These are phyloP conservation scores for Drosophila yooni DNA, from an alignment of 2,888 invertebrate genomes.

Conservation along the genomic window DNA sequence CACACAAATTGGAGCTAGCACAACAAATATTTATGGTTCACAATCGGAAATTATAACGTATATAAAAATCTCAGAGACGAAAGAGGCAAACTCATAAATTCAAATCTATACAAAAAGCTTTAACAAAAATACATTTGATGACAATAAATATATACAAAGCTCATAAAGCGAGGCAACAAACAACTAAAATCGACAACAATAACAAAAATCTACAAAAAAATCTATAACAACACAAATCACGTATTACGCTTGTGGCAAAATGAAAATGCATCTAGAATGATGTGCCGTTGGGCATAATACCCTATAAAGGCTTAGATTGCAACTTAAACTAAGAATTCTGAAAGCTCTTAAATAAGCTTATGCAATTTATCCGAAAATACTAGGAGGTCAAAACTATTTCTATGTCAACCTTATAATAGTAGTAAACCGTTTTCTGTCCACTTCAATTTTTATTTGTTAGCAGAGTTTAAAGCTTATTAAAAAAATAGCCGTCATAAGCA, in stretches of 20 bases:
- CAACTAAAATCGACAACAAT: background rate
- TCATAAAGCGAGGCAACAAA: constrained; percentile 40
- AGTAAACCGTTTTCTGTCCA: fast-evolving
- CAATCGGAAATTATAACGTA: constrained; percentile 57
- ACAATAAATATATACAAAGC: constrained; percentile 50
- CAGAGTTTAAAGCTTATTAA: background rate
- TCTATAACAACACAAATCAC: constrained; percentile 26
- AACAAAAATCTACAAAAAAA: background rate
- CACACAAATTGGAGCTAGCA: constrained; percentile 20
- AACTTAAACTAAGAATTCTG: background rate
- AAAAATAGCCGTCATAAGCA: background rate
- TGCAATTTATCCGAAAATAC: background rate
- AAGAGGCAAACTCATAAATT: constrained; percentile 50
- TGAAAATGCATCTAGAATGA: background rate
- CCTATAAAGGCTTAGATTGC: background rate
- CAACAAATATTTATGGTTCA: constrained; percentile 48
- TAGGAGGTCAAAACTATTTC: background rate
- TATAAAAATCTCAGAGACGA: constrained; percentile 45
- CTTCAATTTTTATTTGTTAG: background rate
- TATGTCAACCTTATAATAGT: background rate
- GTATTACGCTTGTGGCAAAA: constrained; percentile 17
- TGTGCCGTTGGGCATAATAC: background rate
- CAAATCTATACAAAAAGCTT: constrained; percentile 46
- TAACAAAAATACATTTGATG: constrained; percentile 52
- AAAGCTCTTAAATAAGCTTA: background rate